These are phyloP conservation scores for Podiceps cristatus DNA, from an alignment of 2,113 vertebrate species.

Conservation along the genomic window DNA sequence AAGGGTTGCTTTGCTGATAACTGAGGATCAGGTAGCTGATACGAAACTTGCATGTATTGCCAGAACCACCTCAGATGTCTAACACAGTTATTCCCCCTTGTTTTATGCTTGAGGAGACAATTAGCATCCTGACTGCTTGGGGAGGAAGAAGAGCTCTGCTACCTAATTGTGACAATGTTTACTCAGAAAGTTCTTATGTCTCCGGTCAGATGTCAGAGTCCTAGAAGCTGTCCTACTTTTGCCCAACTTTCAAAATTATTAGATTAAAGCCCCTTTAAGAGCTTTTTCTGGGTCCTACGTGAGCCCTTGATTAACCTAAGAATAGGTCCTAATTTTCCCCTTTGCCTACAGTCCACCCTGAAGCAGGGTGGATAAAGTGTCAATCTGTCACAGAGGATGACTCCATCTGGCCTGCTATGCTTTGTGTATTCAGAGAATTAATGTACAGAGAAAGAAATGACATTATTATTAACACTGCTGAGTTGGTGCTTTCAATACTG, in stretches of 20 bases:
- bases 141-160: neutral
- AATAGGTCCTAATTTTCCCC: neutral
- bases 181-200: neutral
- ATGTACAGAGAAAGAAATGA: neutral
- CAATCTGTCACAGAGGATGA: neutral
- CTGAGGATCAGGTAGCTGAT: neutral
- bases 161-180: neutral
- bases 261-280: neutral
- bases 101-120: neutral
- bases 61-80: neutral
- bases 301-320: neutral
- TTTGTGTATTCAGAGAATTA: neutral
- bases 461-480: neutral
- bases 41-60: neutral
- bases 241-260: neutral
- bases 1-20: neutral
- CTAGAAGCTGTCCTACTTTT: neutral
- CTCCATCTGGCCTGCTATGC: neutral
- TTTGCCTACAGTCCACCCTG: neutral
- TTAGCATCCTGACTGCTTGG: neutral
- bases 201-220: neutral
- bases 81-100: neutral
- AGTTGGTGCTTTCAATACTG: neutral
- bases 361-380: neutral
- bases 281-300: neutral